phyloP scores from a whole-genome alignment of 2,797 vertebrate genomes.

The Pygocentrus nattereri region DNA sequence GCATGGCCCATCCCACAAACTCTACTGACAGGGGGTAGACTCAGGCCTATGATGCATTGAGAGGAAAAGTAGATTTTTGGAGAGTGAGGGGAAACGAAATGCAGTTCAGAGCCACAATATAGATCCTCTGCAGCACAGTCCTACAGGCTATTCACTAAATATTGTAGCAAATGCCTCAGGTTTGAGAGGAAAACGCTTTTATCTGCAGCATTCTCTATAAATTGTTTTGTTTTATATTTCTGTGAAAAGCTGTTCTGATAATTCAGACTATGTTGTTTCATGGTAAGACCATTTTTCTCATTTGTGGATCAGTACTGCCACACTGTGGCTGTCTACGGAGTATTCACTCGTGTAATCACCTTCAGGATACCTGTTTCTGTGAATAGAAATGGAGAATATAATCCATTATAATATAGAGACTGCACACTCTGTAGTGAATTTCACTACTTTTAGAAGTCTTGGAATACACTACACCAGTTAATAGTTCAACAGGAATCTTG shows the following conservation, averaged over 20 bases:
- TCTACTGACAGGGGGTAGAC: slow-evolving; percentile 36
- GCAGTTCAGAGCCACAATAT: not conserved
- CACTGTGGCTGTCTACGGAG: slow-evolving; percentile 43
- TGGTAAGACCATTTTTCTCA: not conserved
- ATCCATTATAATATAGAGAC: no score
- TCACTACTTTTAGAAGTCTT: no score
- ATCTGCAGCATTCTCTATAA: not conserved
- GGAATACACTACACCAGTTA: no score
- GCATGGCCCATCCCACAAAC: slow-evolving; percentile 37
- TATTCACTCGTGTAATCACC: no score
- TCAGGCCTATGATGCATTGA: slow-evolving; percentile 23
- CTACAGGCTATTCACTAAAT: not conserved
- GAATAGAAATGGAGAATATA: no score
- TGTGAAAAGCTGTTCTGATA: not conserved
- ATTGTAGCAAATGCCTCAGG: not conserved
- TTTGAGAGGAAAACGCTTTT: not conserved
- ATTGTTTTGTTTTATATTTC: not conserved
- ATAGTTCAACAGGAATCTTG: no score
- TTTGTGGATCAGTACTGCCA: slow-evolving; percentile 56
- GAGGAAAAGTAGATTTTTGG: slow-evolving; percentile 30
- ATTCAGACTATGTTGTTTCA: slow-evolving; percentile 10
- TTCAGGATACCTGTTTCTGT: no score
- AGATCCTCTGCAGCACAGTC: not conserved
- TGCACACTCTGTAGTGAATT: no score
- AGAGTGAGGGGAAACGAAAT: slow-evolving; percentile 1